These are phyloP conservation scores for Patella caerulea DNA, from an alignment of 2,888 invertebrate species.

Conservation along the genomic window DNA sequence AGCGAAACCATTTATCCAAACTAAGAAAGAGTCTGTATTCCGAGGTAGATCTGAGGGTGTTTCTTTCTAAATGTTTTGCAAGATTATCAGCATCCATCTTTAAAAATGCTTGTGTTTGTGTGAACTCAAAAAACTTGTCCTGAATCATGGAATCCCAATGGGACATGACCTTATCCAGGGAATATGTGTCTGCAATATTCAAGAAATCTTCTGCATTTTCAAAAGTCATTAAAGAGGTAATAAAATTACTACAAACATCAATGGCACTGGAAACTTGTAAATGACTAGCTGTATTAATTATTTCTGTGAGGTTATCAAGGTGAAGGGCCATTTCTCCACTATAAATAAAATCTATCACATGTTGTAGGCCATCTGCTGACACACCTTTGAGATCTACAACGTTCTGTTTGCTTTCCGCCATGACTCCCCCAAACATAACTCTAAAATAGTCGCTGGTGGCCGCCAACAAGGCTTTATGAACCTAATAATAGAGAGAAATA, in stretches of 20 bases:
- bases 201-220: conserved; percentile 69
- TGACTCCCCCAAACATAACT: conserved; percentile 69
- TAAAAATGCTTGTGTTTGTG: conserved; percentile 60
- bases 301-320: conserved; percentile 66
- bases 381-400: conserved; percentile 67
- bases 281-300: conserved; percentile 69
- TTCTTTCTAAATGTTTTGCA: conserved; percentile 56
- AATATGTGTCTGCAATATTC: conserved; percentile 67
- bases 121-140: conserved; percentile 65
- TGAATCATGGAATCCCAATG: conserved; percentile 67
- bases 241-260: conserved; percentile 68
- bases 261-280: conserved; percentile 65
- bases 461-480: conserved; percentile 68
- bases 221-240: conserved; percentile 66
- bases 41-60: conserved; percentile 55
- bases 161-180: conserved; percentile 58
- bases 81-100: conserved; percentile 58
- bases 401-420: conserved; percentile 69
- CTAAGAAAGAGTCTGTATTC: conserved; percentile 63
- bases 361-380: conserved; percentile 51
- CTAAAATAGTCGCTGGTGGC: conserved; percentile 70
- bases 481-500: conserved; percentile 46
- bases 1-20: conserved; percentile 63
- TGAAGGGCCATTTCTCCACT: conserved; percentile 65
- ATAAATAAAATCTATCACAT: conserved; percentile 68